phyloP scores from a whole-genome alignment of 2,113 vertebrate genomes.

The Albula glossodonta region DNA sequence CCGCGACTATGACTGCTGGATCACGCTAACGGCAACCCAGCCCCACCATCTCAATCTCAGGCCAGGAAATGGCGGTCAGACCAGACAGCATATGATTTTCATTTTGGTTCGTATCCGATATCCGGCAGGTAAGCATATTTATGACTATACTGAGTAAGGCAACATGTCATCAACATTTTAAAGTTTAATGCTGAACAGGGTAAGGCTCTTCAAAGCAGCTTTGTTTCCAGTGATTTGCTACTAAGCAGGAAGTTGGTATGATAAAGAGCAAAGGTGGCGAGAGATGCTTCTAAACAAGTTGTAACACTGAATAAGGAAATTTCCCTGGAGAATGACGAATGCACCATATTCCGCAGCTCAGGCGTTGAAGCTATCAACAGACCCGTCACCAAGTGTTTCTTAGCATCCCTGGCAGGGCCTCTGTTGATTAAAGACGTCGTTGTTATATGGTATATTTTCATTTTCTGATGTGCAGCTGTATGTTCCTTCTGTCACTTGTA shows the following conservation, averaged over 20 bases:
- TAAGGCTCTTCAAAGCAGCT: neutral
- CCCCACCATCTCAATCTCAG: neutral
- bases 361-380: neutral
- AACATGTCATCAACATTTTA: neutral
- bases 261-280: neutral
- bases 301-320: neutral
- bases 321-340: neutral
- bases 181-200: neutral
- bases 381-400: neutral
- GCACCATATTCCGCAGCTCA: neutral
- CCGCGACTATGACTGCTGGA: neutral
- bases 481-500: constrained; percentile 14
- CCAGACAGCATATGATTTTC: too few relatives aligned
- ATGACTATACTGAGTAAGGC: neutral
- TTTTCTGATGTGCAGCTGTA: neutral
- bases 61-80: neutral
- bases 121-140: too few relatives aligned
- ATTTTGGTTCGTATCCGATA: too few relatives aligned
- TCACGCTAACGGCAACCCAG: neutral
- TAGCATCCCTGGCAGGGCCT: neutral
- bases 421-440: neutral
- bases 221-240: neutral
- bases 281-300: neutral
- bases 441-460: constrained; percentile 15
- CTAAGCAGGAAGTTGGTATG: neutral